phyloP scores from a whole-genome alignment of 64 coral and sea anemone species.

The Orbicella faveolata region DNA sequence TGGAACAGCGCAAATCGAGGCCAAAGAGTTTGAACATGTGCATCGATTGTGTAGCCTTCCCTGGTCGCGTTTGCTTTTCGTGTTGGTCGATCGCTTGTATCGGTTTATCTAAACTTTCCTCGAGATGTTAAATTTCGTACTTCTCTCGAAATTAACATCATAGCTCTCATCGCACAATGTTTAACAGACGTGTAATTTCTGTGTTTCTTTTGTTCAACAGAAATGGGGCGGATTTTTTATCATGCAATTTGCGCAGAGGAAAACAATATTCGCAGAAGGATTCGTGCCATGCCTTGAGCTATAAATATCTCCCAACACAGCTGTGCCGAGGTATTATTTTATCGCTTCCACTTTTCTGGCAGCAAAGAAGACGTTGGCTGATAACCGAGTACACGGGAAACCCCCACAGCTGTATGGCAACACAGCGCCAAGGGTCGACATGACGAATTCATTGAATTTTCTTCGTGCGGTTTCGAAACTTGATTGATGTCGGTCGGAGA shows the following conservation, averaged over 20 bases:
- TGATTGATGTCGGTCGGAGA: conserved; percentile 62
- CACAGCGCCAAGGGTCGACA: background rate
- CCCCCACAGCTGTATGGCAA: background rate
- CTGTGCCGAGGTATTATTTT: conserved; percentile 20
- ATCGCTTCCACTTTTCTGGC: conserved; percentile 19
- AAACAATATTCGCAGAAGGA: background rate
- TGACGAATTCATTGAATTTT: conserved; percentile 25
- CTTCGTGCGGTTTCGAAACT: background rate
- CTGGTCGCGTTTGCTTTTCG: background rate
- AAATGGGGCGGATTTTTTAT: background rate
- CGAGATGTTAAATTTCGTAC: background rate
- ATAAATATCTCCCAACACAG: conserved; percentile 23
- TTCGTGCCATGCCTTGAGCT: background rate
- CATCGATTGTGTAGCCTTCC: background rate
- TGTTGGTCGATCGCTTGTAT: background rate
- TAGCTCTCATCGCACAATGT: background rate
- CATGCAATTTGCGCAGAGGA: background rate
- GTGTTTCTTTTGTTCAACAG: background rate
- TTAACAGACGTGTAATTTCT: background rate
- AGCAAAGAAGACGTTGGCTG: background rate
- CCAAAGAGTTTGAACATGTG: background rate
- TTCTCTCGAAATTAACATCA: background rate
- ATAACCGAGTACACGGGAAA: conserved; percentile 29
- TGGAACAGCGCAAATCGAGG: conserved; percentile 29
- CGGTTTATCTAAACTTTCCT: background rate